Evolutionary conservation across 2,888 invertebrate species (phyloP), one percentile per base, ranked within the genome.

Genomic region (Cryptophagus acutangulus): DNA sequence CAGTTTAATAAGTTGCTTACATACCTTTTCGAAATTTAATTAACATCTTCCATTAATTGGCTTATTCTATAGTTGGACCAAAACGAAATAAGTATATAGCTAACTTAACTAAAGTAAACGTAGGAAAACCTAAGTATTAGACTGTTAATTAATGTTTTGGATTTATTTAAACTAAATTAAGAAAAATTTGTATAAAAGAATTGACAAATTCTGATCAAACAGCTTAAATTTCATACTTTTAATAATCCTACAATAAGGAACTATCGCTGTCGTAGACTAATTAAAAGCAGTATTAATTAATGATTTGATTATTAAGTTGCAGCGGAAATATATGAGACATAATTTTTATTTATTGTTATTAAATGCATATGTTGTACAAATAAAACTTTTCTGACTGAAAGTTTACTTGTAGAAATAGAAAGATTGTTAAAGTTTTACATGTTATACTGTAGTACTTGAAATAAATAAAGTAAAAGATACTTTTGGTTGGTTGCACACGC

Each of bases 341-440:
- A 6, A 28, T 36, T 36, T 20, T 36, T 12, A 25, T 36, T n/a
- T 36, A 4, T 13, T 31, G 13, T 5, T 2, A n/a, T 12, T 20
- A n/a, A 31, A 31, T 3, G 9, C 30, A 40, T 42, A 37, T 43
- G 29, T 38, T 53, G 49, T 52, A 51, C 44, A 54, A 49, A 51
- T 46, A 15, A 31, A 50, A 46, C 43, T 46, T 51, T 47, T 53
- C 52, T 50, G 56, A 55, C 54, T 57, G 54, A 56, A 43, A 49
- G 40, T 51, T 46, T 41, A 20, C 20, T 34, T 43, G 42, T 53
- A 55, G 54, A 47, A 33, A 51, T 52, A 51, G 48, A 42, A 55
- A 47, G 54, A 53, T 59, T 59, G 59, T 59, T 59, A 48, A 57
- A 58, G 55, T 58, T 58, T 59, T 58, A 57, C 56, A 59, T 58